Evolutionary conservation across 2,113 vertebrate species (phyloP).

Genomic region (Oreocharis arfaki): DNA sequence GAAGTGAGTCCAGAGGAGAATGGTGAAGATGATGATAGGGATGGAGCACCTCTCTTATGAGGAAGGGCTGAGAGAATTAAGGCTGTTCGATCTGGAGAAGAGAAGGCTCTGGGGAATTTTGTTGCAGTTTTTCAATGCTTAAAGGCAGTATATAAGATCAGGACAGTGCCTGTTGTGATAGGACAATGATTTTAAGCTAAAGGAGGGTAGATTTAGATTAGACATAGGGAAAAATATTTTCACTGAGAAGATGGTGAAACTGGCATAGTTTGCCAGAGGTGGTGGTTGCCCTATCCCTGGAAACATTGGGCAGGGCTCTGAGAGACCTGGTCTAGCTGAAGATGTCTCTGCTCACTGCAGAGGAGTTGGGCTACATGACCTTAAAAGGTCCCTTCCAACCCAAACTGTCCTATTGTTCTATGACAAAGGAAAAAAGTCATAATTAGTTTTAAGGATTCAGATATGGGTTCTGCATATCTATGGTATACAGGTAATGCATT

Average conservation of each 20-base stretch:
- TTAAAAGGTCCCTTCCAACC: neutral
- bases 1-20: neutral
- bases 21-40: neutral
- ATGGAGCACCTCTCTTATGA: accelerated
- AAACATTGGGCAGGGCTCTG: neutral
- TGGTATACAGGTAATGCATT: neutral
- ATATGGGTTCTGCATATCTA: neutral
- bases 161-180: accelerated
- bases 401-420: neutral
- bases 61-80: neutral
- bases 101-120: neutral
- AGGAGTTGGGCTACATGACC: neutral
- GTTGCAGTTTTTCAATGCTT: neutral
- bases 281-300: accelerated
- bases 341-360: neutral
- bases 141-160: neutral
- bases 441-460: neutral
- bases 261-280: neutral
- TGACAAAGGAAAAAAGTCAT: neutral
- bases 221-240: neutral
- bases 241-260: neutral
- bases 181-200: neutral
- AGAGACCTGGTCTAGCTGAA: neutral
- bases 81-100: neutral
- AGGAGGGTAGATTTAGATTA: neutral